A percentile compares a stretch with the other conserved stretches of the same genome.
Conservation (phyloP, 2,888 invertebrate species). For the Lasioglossum leucozonium region DNA sequence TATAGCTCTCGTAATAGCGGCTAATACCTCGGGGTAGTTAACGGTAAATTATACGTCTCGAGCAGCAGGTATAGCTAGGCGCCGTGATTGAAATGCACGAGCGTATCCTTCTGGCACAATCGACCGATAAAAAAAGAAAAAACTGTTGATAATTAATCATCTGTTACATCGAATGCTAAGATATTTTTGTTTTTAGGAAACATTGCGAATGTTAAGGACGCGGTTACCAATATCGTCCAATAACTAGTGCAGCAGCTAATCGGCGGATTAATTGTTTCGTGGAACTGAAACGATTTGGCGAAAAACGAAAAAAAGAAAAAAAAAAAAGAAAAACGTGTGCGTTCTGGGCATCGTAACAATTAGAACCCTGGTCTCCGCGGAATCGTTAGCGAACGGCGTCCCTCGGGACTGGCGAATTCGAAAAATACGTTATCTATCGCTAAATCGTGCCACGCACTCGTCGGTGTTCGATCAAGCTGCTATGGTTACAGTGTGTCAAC, state of each 20-base stretch:
- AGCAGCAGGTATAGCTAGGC: constrained; percentile 29
- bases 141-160: constrained; percentile 27
- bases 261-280: not conserved
- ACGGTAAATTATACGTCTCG: constrained; percentile 24
- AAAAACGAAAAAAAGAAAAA: too few species aligned
- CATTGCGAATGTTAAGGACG: not conserved
- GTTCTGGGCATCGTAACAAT: not conserved
- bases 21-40: not conserved
- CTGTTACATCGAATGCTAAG: not conserved
- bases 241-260: not conserved
- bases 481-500: constrained; percentile 79
- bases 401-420: not conserved
- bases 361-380: not conserved
- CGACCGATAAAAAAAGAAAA: too few species aligned
- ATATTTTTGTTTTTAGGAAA: not conserved
- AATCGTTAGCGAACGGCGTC: not conserved
- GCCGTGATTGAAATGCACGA: constrained; percentile 10
- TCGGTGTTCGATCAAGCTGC: constrained; percentile 73
- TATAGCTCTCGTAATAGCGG: not conserved
- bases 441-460: constrained; percentile 34
- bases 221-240: not conserved
- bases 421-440: constrained; percentile 26
- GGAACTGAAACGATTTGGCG: not conserved
- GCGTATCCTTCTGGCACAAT: not conserved
- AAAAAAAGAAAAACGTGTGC: not conserved